These are phyloP conservation scores for Gobius niger DNA, from an alignment of 2,113 vertebrate genomes.

Conservation along the genomic window DNA sequence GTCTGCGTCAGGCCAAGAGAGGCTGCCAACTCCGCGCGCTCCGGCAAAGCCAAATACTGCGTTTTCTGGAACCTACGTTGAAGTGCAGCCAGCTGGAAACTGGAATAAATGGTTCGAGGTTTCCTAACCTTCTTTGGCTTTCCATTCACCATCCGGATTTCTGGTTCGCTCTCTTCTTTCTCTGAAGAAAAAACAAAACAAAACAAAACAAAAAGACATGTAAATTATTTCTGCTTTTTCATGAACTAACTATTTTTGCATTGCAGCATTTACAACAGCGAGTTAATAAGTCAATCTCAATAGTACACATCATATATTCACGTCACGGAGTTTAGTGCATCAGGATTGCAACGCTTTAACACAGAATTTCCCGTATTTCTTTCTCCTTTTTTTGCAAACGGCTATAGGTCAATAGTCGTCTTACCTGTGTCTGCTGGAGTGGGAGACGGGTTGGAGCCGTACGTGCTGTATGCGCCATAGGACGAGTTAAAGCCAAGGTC, in stretches of 20 bases:
- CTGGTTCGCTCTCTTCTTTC: constrained; percentile 95
- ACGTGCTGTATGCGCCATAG: constrained; percentile 87
- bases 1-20: constrained; percentile 96
- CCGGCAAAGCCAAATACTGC: constrained; percentile 94
- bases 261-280: no score
- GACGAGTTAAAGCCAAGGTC: constrained; percentile 86
- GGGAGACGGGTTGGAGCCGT: constrained; percentile 85
- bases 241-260: no score
- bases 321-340: no score
- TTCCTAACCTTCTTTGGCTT: constrained; percentile 99
- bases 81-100: constrained; percentile 95
- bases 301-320: no score
- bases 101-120: constrained; percentile 97
- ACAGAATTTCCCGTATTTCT: no score
- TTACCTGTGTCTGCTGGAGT: constrained; percentile 88
- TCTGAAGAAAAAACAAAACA: constrained; percentile 74
- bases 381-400: no score
- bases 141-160: constrained; percentile 96
- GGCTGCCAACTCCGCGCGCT: constrained; percentile 94
- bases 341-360: no score
- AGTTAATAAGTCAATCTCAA: no score
- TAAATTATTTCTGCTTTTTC: background rate
- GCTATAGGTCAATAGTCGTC: background rate
- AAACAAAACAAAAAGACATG: no score
- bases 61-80: constrained; percentile 97